Evolutionary conservation across 2,888 invertebrate species (phyloP).

Genomic region (Smittia aterrima): DNA sequence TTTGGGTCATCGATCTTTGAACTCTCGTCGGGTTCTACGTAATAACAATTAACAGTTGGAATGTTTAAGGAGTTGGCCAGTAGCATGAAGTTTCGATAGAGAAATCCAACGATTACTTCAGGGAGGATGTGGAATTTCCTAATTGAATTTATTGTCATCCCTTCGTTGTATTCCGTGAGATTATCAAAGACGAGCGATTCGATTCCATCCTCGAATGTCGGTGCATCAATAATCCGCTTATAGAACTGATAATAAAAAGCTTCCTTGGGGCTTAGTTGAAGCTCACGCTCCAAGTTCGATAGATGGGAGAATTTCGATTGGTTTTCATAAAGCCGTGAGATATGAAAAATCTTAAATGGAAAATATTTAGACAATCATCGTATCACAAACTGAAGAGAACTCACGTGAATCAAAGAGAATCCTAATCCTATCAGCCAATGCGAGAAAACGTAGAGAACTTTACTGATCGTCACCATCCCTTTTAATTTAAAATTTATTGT

Average conservation of each 20-base stretch:
- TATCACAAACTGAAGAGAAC: constrained; percentile 49
- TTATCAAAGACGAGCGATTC: constrained; percentile 67
- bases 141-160: constrained; percentile 65
- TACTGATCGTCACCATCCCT: background rate
- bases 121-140: constrained; percentile 82
- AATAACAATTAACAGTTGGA: constrained; percentile 52
- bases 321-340: constrained; percentile 73
- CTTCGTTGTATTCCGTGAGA: constrained; percentile 75
- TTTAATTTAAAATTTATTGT: background rate
- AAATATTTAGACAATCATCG: constrained; percentile 51
- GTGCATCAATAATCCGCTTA: constrained; percentile 73
- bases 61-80: constrained; percentile 44
- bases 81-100: constrained; percentile 44
- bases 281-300: constrained; percentile 79
- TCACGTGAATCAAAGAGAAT: constrained; percentile 12
- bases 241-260: constrained; percentile 88
- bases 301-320: constrained; percentile 80
- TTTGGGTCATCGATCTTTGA: constrained; percentile 54
- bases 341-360: constrained; percentile 21
- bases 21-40: constrained; percentile 58
- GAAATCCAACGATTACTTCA: constrained; percentile 62
- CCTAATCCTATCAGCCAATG: constrained; percentile 1
- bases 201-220: constrained; percentile 62
- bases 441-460: background rate
- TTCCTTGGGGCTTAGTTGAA: constrained; percentile 83